These are phyloP conservation scores for Linhomoeus sp. DNA, from an alignment of 2,888 invertebrate genomes.

Conservation along the genomic window DNA sequence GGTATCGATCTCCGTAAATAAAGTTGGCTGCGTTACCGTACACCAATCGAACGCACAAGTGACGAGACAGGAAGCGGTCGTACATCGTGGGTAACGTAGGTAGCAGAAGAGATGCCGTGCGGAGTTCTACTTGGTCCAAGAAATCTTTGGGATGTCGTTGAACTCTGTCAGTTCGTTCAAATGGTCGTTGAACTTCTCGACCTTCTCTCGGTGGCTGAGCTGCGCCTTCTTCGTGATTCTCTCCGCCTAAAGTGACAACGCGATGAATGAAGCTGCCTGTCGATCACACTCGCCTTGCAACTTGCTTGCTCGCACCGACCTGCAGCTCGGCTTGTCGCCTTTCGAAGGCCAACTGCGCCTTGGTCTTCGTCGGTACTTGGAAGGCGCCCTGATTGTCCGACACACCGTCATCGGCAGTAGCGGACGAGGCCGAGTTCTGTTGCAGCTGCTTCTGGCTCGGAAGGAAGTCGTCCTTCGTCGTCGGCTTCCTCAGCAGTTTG, in stretches of 20 bases:
- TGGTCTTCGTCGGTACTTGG: slow-evolving; percentile 13
- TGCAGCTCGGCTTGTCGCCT: slow-evolving; percentile 9
- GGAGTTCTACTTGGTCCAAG: slow-evolving; percentile 28
- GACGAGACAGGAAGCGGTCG: no score
- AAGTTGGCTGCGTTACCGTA: no score
- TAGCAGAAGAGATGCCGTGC: no score
- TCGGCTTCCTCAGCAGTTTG: no score
- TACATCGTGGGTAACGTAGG: no score
- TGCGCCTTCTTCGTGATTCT: slow-evolving; percentile 12
- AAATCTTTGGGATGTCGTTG: slow-evolving; percentile 29
- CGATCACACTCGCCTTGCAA: slow-evolving; percentile 17
- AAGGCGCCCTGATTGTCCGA: background rate
- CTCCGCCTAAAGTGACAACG: background rate
- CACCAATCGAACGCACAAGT: no score
- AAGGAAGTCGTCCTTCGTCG: no score
- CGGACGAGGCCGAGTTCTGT: background rate
- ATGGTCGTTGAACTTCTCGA: slow-evolving; percentile 10
- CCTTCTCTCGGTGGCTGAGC: slow-evolving; percentile 5
- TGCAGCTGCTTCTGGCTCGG: no score
- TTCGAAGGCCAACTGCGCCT: slow-evolving; percentile 22
- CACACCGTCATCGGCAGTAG: no score
- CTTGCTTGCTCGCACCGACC: slow-evolving; percentile 16
- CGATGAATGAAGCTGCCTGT: background rate
- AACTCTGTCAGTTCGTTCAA: slow-evolving; percentile 26
- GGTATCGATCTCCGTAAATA: no score